Evolutionary conservation across 53 echinoderm and acorn worm species (phyloP).

Genomic region (Holothuria leucospilota): DNA sequence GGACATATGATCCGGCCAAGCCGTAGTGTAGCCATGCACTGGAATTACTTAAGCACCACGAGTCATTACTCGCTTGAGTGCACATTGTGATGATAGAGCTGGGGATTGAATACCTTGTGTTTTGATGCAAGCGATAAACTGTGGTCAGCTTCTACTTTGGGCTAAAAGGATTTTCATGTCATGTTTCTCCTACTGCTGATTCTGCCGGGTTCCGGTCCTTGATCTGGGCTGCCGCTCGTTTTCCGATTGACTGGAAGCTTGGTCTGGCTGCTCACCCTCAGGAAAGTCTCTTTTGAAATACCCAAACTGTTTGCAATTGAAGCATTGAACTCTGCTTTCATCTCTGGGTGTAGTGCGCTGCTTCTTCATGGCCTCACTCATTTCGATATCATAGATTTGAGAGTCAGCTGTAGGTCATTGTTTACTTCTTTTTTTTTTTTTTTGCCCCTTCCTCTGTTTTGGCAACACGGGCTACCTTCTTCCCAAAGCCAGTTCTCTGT

Average conservation of each 20-base stretch:
- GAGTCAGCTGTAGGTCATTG: background rate
- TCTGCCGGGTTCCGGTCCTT: conserved; percentile 47
- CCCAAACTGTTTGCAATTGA: conserved; percentile 47
- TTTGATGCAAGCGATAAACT: too few relatives aligned
- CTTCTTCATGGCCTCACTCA: background rate
- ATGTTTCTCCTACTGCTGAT: background rate
- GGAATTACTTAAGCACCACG: background rate
- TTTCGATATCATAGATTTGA: conserved; percentile 1
- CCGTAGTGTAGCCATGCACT: background rate
- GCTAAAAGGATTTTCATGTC: too few relatives aligned
- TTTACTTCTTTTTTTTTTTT: background rate
- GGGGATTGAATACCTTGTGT: too few relatives aligned
- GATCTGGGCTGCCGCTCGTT: conserved; percentile 47
- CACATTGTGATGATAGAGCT: too few relatives aligned
- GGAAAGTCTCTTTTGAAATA: conserved; percentile 54
- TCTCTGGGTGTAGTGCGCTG: background rate
- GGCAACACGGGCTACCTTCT: background rate
- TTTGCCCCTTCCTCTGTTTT: background rate
- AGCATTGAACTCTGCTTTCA: conserved; percentile 33
- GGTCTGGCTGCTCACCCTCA: background rate
- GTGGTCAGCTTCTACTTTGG: too few relatives aligned
- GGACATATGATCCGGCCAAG: background rate
- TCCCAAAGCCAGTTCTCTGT: background rate
- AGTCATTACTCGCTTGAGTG: background rate
- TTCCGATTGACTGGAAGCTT: conserved; percentile 16